Conservation (phyloP, 2,888 invertebrate species). For the Eupithecia dodoneata region DNA sequence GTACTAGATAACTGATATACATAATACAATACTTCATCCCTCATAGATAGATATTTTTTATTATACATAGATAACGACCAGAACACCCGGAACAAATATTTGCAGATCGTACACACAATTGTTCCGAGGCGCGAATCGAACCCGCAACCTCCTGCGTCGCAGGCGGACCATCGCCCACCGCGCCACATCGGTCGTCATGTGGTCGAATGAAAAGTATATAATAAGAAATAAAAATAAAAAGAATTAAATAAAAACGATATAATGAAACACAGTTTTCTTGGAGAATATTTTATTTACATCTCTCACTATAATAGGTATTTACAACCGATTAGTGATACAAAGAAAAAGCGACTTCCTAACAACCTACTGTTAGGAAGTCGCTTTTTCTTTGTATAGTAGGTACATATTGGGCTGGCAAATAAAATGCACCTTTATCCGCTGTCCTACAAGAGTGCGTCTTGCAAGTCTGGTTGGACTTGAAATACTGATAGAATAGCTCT, state of each 20-base stretch:
- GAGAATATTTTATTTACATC: constrained; percentile 82
- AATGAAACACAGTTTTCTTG: constrained; percentile 50
- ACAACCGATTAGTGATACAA: constrained; percentile 68
- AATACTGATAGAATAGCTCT: not conserved
- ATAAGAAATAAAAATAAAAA: not conserved
- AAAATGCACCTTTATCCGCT: not conserved
- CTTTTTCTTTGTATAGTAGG: constrained; percentile 11
- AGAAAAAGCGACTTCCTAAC: constrained; percentile 54
- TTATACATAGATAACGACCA: too few species aligned
- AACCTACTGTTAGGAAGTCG: constrained; percentile 5
- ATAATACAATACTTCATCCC: too few species aligned
- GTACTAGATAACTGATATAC: too few species aligned
- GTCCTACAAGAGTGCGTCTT: not conserved
- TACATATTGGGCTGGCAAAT: constrained; percentile 23
- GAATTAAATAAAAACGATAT: not conserved
- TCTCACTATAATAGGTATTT: constrained; percentile 70
- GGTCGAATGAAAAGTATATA: too few species aligned
- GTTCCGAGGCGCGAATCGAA: too few species aligned
- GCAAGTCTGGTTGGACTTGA: not conserved
- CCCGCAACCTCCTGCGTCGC: too few species aligned
- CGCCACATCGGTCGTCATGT: too few species aligned
- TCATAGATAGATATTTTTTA: too few species aligned
- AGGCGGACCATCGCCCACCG: too few species aligned
- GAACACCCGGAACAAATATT: too few species aligned
- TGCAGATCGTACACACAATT: too few species aligned